Conservation (phyloP, 2,888 invertebrate species). For the Unio pictorum region DNA sequence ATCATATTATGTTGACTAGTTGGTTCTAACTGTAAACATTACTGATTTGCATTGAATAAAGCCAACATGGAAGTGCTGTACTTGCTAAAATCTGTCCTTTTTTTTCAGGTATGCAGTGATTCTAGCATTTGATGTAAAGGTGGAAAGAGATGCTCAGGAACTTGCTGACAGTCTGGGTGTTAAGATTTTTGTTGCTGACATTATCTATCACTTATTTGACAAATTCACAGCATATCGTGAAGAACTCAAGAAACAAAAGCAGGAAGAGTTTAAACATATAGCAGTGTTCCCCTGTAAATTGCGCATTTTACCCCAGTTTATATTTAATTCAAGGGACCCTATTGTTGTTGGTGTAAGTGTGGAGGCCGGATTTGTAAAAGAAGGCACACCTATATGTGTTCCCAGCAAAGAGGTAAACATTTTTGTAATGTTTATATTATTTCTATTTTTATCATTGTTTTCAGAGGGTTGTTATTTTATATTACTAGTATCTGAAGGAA, state of each 20-base stretch:
- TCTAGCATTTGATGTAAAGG: slow-evolving; percentile 99
- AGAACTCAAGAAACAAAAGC: slow-evolving; percentile 89
- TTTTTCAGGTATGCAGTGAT: slow-evolving; percentile 89
- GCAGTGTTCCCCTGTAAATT: slow-evolving; percentile 98
- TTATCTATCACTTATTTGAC: slow-evolving; percentile 99
- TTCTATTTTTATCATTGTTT: background rate
- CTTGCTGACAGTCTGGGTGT: slow-evolving; percentile 87
- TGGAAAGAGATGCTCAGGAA: slow-evolving; percentile 98
- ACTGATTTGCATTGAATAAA: too few species aligned
- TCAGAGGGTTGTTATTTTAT: background rate
- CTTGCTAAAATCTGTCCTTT: too few species aligned
- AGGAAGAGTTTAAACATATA: slow-evolving; percentile 95
- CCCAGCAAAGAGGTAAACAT: slow-evolving; percentile 87
- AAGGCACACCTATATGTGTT: slow-evolving; percentile 98
- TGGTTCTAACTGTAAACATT: too few species aligned
- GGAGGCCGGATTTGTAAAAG: slow-evolving; percentile 94
- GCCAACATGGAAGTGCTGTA: too few species aligned
- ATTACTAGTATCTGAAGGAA: too few species aligned
- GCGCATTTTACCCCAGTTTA: slow-evolving; percentile 84
- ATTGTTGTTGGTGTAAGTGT: slow-evolving; percentile 97
- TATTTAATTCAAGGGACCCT: slow-evolving; percentile 98
- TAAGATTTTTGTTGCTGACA: slow-evolving; percentile 96
- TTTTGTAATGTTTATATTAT: background rate
- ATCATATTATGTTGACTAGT: too few species aligned
- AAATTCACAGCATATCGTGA: slow-evolving; percentile 87